A percentile compares a stretch with the other conserved stretches of the same genome.
phyloP scores from a whole-genome alignment of 2,113 vertebrate genomes.

The Glaucomys volans region DNA sequence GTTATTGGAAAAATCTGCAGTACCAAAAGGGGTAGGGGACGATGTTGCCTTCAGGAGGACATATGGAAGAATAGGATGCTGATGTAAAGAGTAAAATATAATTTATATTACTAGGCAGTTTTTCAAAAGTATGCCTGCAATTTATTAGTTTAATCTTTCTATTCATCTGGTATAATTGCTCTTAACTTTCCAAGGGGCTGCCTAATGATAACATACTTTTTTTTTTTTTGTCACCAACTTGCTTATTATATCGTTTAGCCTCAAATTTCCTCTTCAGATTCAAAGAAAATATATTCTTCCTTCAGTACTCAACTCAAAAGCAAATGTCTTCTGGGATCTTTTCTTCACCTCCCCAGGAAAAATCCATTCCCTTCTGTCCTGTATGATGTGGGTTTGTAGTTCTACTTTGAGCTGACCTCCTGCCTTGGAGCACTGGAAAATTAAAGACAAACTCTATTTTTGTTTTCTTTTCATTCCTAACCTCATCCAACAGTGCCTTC shows the following conservation, averaged over 20 bases:
- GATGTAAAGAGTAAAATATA: constrained; percentile 4
- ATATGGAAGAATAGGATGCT: background rate
- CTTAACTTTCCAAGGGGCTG: background rate
- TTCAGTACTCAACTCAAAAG: background rate
- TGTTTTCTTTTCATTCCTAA: background rate
- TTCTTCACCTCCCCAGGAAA: background rate
- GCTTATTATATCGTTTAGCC: background rate
- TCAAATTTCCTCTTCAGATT: background rate
- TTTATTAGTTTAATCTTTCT: background rate
- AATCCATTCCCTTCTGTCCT: background rate
- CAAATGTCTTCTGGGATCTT: background rate
- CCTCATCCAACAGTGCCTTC: background rate
- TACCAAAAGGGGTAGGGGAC: too few relatives aligned
- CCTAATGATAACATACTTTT: background rate
- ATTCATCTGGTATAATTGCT: background rate
- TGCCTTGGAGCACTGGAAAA: background rate
- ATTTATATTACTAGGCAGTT: background rate
- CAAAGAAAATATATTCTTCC: background rate
- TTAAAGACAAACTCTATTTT: background rate
- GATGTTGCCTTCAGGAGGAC: background rate
- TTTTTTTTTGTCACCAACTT: background rate
- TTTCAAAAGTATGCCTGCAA: background rate
- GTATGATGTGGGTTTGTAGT: background rate
- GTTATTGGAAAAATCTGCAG: too few relatives aligned
- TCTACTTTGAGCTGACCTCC: background rate